Evolutionary conservation across 2,888 invertebrate genomes (phyloP).

Genomic region (Drosophila histrio): DNA sequence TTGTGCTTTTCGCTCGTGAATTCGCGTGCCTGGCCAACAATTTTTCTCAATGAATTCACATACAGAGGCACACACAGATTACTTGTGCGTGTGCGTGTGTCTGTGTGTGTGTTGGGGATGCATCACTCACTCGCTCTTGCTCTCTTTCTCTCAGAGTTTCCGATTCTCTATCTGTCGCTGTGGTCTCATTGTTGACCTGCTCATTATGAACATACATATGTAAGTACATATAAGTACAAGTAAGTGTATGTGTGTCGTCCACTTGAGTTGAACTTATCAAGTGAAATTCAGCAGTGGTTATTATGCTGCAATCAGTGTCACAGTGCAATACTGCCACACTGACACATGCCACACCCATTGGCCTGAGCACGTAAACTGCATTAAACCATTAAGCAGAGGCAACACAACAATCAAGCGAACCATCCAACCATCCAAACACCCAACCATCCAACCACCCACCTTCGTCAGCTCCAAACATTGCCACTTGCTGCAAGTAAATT

Average conservation of each 20-base stretch:
- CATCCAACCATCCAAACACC: neutral
- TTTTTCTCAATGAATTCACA: constrained; percentile 81
- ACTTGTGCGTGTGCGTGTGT: constrained; percentile 20
- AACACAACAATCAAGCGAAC: constrained; percentile 33
- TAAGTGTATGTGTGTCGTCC: constrained; percentile 7
- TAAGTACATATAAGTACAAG: constrained; percentile 25
- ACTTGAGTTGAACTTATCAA: constrained; percentile 27
- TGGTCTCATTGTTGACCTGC: constrained; percentile 61
- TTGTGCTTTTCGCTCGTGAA: constrained; percentile 52
- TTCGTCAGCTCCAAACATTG: neutral
- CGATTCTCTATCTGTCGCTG: constrained; percentile 45
- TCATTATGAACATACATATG: constrained; percentile 51
- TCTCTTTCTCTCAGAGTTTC: constrained; percentile 16
- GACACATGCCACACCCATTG: constrained; percentile 66
- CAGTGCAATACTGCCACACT: constrained; percentile 6
- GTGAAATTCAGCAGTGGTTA: constrained; percentile 46
- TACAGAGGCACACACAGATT: constrained; percentile 35
- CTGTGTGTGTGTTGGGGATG: constrained; percentile 3
- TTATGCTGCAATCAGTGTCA: constrained; percentile 69
- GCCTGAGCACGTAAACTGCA: constrained; percentile 60
- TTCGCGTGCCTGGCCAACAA: constrained; percentile 51
- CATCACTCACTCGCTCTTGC: constrained; percentile 23
- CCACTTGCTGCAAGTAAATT: constrained; percentile 42
- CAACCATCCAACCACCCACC: neutral
- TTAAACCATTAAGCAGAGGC: constrained; percentile 67